Conservation (phyloP, 1,140 invertebrate genomes). For the Drosophila grimshawi region DNA sequence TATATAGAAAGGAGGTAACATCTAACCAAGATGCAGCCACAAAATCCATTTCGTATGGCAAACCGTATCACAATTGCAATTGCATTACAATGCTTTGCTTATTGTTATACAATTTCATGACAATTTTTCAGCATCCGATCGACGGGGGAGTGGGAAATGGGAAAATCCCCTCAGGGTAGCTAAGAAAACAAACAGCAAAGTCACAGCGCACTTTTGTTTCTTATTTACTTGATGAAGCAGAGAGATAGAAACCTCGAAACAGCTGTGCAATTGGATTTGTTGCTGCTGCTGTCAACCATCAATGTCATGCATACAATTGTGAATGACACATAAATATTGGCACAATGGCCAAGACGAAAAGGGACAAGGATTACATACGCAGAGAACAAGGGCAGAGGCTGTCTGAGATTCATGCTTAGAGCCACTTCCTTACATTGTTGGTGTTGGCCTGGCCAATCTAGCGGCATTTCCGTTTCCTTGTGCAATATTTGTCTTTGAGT, state of each 20-base stretch:
- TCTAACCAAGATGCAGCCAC: conserved; percentile 25
- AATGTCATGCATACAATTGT: conserved; percentile 81
- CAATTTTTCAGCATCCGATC: conserved; percentile 71
- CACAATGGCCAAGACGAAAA: conserved; percentile 50
- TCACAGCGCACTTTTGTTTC: conserved; percentile 73
- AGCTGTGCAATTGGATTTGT: conserved; percentile 77
- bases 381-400: conserved; percentile 2
- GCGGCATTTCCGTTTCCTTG: conserved; percentile 78
- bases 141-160: conserved; percentile 29
- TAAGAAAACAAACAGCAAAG: conserved; percentile 47
- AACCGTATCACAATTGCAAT: conserved; percentile 44
- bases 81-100: conserved; percentile 67
- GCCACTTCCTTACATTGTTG: conserved; percentile 23
- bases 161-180: conserved; percentile 15
- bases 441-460: conserved; percentile 60
- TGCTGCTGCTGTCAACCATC: conserved; percentile 54
- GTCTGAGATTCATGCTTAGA: conserved; percentile 21
- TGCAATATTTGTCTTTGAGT: conserved; percentile 78
- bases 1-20: conserved; percentile 51
- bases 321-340: conserved; percentile 77
- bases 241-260: conserved; percentile 35
- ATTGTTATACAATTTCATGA: conserved; percentile 80
- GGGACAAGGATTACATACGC: conserved; percentile 60
- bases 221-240: conserved; percentile 64
- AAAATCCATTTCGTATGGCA: conserved; percentile 50